These are phyloP conservation scores for Delia radicum DNA, from an alignment of 1,140 invertebrate genomes.

Conservation along the genomic window DNA sequence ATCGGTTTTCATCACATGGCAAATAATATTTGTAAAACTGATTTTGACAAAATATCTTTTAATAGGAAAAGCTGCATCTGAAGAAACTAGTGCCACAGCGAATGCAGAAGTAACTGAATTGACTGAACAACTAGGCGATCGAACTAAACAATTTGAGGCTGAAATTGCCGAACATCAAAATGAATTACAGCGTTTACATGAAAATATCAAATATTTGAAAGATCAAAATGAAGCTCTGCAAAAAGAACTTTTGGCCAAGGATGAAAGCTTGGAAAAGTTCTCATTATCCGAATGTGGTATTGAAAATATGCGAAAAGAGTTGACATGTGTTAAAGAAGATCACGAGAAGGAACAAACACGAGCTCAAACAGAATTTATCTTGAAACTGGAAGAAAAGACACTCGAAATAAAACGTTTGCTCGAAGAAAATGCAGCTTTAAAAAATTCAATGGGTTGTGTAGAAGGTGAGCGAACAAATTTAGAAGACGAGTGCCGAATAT, in stretches of 20 bases:
- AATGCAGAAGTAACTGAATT: slow-evolving; percentile 42
- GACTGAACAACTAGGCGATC: slow-evolving; percentile 50
- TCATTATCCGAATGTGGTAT: slow-evolving; percentile 46
- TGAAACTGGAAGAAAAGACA: slow-evolving; percentile 36
- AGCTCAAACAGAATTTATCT: slow-evolving; percentile 27
- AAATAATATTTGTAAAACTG: not conserved
- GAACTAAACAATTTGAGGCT: slow-evolving; percentile 49
- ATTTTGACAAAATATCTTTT: not conserved
- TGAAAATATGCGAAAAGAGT: slow-evolving; percentile 44
- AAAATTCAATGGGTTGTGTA: slow-evolving; percentile 31
- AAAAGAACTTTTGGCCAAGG: slow-evolving; percentile 41
- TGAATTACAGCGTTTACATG: slow-evolving; percentile 41
- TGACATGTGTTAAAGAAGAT: slow-evolving; percentile 46
- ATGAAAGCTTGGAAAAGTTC: slow-evolving; percentile 49
- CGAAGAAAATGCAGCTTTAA: slow-evolving; percentile 33
- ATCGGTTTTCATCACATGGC: too few relatives aligned
- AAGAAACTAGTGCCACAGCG: slow-evolving; percentile 31
- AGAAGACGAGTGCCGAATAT: slow-evolving; percentile 40
- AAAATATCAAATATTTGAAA: slow-evolving; percentile 59
- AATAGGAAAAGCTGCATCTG: slow-evolving; percentile 13
- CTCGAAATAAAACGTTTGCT: slow-evolving; percentile 32
- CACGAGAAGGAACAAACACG: slow-evolving; percentile 42
- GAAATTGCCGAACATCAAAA: slow-evolving; percentile 36
- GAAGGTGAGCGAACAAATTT: slow-evolving; percentile 39
- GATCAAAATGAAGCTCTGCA: slow-evolving; percentile 43